Evolutionary conservation across 2,888 invertebrate genomes (phyloP).

Genomic region (Polymixis lichenea): DNA sequence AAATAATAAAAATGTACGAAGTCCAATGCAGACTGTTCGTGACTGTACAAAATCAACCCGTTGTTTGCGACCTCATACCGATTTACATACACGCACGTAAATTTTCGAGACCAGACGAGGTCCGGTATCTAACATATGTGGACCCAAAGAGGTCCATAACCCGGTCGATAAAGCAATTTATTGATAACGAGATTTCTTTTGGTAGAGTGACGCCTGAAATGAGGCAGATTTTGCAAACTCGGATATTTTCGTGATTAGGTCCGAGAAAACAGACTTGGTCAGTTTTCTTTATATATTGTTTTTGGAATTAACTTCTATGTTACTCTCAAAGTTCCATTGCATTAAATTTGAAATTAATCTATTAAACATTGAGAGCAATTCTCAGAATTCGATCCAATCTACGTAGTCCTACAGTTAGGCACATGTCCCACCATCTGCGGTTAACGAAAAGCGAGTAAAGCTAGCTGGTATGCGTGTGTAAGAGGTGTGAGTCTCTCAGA

Average conservation of each 20-base stretch:
- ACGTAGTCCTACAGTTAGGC: not conserved
- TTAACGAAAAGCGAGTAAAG: not conserved
- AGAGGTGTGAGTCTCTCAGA: not conserved
- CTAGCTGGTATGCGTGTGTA: too few relatives aligned
- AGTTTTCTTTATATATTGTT: not conserved
- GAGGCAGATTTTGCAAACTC: slow-evolving; percentile 17
- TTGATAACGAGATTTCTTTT: slow-evolving; percentile 54
- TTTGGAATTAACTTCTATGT: not conserved
- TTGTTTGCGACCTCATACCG: slow-evolving; percentile 50
- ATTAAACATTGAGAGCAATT: not conserved
- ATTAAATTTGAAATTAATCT: not conserved
- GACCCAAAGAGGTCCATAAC: slow-evolving; percentile 46
- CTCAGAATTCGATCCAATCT: not conserved
- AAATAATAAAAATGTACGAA: not conserved
- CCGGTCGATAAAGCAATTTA: slow-evolving; percentile 58
- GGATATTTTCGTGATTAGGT: slow-evolving; percentile 36
- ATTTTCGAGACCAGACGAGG: slow-evolving; percentile 44
- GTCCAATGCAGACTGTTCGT: slow-evolving; percentile 1
- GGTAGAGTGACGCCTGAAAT: slow-evolving; percentile 42
- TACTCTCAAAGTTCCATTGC: not conserved
- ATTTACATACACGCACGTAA: slow-evolving; percentile 68
- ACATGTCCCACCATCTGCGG: not conserved
- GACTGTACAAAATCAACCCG: slow-evolving; percentile 59
- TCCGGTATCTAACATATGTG: slow-evolving; percentile 54
- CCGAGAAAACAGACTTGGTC: not conserved